Conservation (phyloP, 2,113 vertebrate species). For the Lampris megalopsis region DNA sequence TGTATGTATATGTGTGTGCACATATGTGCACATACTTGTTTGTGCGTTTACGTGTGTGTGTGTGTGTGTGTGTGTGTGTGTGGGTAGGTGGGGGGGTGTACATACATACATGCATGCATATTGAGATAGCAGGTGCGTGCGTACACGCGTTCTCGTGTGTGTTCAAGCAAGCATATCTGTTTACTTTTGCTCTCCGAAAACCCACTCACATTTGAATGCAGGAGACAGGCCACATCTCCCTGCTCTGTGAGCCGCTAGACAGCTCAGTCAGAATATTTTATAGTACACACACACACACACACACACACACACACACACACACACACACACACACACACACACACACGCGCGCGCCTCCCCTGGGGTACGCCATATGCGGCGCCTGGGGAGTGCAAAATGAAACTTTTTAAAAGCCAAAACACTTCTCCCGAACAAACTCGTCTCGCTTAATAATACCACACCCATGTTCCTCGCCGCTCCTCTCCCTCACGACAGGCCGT, state of each 20-base stretch:
- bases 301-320: constrained; percentile 60
- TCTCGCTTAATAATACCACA: constrained; percentile 76
- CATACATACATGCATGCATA: constrained; percentile 53
- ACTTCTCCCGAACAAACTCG: constrained; percentile 79
- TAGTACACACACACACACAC: constrained; percentile 64
- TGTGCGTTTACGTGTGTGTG: constrained; percentile 12
- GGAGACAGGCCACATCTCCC: constrained; percentile 77
- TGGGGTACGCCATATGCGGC: constrained; percentile 72
- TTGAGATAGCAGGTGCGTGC: constrained; percentile 65
- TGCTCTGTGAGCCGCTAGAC: constrained; percentile 78
- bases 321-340: constrained; percentile 57
- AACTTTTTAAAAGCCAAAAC: constrained; percentile 82
- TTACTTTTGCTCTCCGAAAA: constrained; percentile 76
- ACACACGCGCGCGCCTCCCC: constrained; percentile 69
- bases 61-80: constrained; percentile 8
- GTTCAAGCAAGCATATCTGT: constrained; percentile 81
- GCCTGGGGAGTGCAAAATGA: constrained; percentile 81
- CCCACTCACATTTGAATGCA: constrained; percentile 80
- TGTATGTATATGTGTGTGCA: constrained; percentile 43
- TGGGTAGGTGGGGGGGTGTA: constrained; percentile 53
- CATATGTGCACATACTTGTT: constrained; percentile 33
- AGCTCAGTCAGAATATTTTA: constrained; percentile 83
- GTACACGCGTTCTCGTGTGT: constrained; percentile 64
- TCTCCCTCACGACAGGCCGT: constrained; percentile 66
- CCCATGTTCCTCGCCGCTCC: constrained; percentile 57